Percentiles rank a stretch among this genome's conserved stretches.
Conservation (phyloP, 2,888 invertebrate genomes). For the Pinctada fucata region DNA sequence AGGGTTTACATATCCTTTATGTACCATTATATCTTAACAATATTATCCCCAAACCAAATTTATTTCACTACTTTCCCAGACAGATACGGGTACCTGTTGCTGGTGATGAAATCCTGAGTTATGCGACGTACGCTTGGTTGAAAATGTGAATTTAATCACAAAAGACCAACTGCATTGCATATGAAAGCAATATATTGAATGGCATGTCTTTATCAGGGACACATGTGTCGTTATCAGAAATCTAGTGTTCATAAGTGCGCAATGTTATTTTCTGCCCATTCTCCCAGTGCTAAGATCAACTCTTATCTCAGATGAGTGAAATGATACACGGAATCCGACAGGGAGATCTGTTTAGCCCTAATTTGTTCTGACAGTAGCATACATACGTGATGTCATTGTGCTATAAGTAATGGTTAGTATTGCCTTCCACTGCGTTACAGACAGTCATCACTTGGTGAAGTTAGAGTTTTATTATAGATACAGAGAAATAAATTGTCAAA, state of each 20-base stretch:
- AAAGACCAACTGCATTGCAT: background rate
- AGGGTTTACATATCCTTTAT: too few relatives aligned
- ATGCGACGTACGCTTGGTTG: too few relatives aligned
- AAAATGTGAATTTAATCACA: too few relatives aligned
- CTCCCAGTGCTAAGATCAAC: slow-evolving; percentile 21
- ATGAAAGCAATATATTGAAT: background rate
- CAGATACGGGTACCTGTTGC: too few relatives aligned
- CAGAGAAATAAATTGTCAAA: background rate
- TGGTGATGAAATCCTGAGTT: too few relatives aligned
- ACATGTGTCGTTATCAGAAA: slow-evolving; percentile 25
- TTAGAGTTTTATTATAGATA: background rate
- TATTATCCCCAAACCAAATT: too few relatives aligned
- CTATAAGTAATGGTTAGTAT: background rate
- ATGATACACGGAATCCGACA: slow-evolving; percentile 22
- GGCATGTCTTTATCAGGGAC: slow-evolving; percentile 23
- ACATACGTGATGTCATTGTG: slow-evolving; percentile 2
- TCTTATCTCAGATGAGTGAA: slow-evolving; percentile 27
- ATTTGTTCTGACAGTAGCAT: slow-evolving; percentile 21
- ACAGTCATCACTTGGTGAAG: background rate
- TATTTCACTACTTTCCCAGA: too few relatives aligned
- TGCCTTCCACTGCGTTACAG: background rate
- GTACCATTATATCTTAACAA: too few relatives aligned
- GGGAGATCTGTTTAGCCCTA: slow-evolving; percentile 21
- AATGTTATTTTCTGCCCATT: slow-evolving; percentile 26
- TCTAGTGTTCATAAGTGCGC: slow-evolving; percentile 21